Conservation (phyloP, 2,888 invertebrate species). For the Invenusta paracnida region DNA sequence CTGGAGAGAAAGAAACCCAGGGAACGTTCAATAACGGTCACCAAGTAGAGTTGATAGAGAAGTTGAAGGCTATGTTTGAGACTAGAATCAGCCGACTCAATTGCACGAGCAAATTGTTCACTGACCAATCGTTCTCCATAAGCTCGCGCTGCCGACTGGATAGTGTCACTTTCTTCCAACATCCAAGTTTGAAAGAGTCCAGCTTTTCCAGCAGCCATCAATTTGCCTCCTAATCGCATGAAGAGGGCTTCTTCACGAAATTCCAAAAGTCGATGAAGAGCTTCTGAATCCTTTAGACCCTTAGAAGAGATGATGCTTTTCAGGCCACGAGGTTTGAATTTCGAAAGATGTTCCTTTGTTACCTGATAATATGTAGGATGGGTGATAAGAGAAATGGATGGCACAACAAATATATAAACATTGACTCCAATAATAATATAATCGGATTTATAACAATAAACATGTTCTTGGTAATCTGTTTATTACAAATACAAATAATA, state of each 20-base stretch:
- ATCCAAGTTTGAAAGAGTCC: conserved; percentile 50
- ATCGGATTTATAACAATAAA: too few species aligned
- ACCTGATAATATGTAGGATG: conserved; percentile 16
- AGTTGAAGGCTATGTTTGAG: conserved; percentile 45
- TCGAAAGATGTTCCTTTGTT: conserved; percentile 48
- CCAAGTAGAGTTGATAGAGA: conserved; percentile 47
- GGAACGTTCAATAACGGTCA: conserved; percentile 47
- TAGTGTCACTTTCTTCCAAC: conserved; percentile 48
- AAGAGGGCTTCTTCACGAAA: conserved; percentile 46
- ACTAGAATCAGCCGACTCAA: conserved; percentile 45
- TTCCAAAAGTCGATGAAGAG: conserved; percentile 36
- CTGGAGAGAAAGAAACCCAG: conserved; percentile 46
- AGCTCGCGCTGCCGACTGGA: conserved; percentile 48
- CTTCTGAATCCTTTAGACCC: background rate
- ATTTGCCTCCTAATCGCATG: conserved; percentile 45
- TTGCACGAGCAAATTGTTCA: conserved; percentile 46
- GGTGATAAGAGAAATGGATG: too few species aligned
- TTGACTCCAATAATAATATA: too few species aligned
- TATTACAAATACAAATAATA: too few species aligned
- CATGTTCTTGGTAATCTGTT: too few species aligned
- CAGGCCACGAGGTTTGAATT: conserved; percentile 42
- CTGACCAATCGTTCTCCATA: conserved; percentile 47
- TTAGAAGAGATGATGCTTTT: background rate
- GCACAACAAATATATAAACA: too few species aligned
- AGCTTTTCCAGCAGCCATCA: conserved; percentile 47